phyloP scores from a whole-genome alignment of 2,113 vertebrate species.

The Ceyx melanurus region DNA sequence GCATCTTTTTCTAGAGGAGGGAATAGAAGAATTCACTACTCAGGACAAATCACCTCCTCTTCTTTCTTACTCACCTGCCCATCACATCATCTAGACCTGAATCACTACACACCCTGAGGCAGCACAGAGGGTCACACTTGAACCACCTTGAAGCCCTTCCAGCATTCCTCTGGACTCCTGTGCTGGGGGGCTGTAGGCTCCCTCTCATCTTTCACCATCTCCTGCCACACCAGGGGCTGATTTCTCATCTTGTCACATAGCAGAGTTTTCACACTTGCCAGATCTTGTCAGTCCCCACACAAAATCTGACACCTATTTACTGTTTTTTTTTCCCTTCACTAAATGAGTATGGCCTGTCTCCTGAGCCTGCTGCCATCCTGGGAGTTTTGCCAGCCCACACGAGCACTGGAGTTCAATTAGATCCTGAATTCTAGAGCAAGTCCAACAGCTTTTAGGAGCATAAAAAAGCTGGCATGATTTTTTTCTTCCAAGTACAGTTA shows the following conservation, averaged over 20 bases:
- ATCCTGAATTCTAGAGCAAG: neutral
- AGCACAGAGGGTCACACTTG: rapidly evolving
- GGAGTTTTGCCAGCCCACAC: neutral
- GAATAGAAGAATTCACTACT: neutral
- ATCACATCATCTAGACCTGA: neutral
- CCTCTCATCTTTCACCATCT: neutral
- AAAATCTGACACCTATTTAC: neutral
- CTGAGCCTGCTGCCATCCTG: neutral
- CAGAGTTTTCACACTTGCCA: neutral
- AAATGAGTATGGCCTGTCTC: neutral
- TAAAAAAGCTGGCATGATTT: neutral
- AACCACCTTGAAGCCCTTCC: neutral
- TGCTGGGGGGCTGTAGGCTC: neutral
- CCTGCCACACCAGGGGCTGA: too few species aligned
- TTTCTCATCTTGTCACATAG: neutral
- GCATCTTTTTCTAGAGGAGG: neutral
- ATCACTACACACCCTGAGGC: neutral
- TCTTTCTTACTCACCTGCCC: neutral
- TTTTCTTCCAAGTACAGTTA: neutral
- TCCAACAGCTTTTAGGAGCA: neutral
- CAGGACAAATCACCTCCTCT: rapidly evolving
- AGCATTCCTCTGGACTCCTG: rapidly evolving
- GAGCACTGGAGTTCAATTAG: neutral
- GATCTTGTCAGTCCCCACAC: neutral
- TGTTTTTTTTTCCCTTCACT: neutral